phyloP scores from a whole-genome alignment of 2,888 invertebrate genomes.

The Coecobrya sp. region DNA sequence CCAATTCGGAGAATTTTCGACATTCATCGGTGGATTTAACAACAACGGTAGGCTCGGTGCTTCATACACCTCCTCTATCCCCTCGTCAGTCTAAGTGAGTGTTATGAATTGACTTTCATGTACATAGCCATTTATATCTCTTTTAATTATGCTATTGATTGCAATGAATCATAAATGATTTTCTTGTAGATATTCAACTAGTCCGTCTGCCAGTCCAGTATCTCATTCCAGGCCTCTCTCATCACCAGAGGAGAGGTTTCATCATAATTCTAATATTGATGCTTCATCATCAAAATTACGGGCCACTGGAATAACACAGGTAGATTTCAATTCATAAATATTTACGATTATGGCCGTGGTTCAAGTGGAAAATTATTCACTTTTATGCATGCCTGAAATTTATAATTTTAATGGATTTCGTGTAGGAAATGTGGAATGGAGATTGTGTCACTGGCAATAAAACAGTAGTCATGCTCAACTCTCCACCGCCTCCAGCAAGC shows the following conservation, averaged over 20 bases:
- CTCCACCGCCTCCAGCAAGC: slow-evolving; percentile 34
- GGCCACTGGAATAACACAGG: slow-evolving; percentile 63
- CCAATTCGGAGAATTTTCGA: slow-evolving; percentile 80
- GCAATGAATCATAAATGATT: slow-evolving; percentile 44
- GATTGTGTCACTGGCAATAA: slow-evolving; percentile 79
- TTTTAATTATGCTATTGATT: too few species aligned
- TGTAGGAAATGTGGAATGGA: slow-evolving; percentile 78
- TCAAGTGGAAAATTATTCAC: slow-evolving; percentile 23
- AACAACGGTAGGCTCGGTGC: slow-evolving; percentile 73
- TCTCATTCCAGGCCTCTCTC: slow-evolving; percentile 78
- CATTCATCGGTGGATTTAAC: slow-evolving; percentile 84
- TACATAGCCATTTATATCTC: too few species aligned
- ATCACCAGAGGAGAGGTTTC: slow-evolving; percentile 77
- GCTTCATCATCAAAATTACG: slow-evolving; percentile 47
- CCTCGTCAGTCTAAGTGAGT: slow-evolving; percentile 75
- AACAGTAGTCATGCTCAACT: slow-evolving; percentile 77
- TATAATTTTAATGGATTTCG: too few species aligned
- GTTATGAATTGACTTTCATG: too few species aligned
- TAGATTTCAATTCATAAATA: slow-evolving; percentile 21
- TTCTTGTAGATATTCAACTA: slow-evolving; percentile 84
- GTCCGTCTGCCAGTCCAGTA: slow-evolving; percentile 85
- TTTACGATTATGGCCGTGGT: not conserved
- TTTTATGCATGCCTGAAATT: too few species aligned
- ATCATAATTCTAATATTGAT: slow-evolving; percentile 47
- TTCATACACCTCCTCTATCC: slow-evolving; percentile 72